Evolutionary conservation across 2,113 vertebrate species (phyloP).

Genomic region (Pteruthius melanotis): DNA sequence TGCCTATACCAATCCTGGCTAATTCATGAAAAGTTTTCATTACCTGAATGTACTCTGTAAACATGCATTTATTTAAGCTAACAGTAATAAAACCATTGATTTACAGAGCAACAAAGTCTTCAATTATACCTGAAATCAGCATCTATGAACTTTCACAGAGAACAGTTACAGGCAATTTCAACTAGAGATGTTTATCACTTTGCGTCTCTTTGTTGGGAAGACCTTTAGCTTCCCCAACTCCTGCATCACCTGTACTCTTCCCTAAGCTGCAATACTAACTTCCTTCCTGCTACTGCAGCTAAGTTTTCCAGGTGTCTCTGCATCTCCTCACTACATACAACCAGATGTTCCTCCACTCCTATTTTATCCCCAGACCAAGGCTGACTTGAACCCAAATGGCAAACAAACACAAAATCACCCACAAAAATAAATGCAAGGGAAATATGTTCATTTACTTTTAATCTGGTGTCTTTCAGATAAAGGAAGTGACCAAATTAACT

Average conservation of each 20-base stretch:
- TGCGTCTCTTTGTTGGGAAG: not conserved
- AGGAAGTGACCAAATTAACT: not conserved
- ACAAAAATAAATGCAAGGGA: not conserved
- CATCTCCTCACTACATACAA: not conserved
- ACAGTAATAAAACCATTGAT: not conserved
- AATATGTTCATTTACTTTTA: not conserved
- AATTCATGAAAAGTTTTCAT: not conserved
- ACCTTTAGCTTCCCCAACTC: not conserved
- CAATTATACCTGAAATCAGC: not conserved
- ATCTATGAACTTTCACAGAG: not conserved
- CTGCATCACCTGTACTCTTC: not conserved
- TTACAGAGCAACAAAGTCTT: not conserved
- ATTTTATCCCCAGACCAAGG: not conserved
- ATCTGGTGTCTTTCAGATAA: not conserved
- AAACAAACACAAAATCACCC: not conserved
- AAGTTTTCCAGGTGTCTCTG: not conserved
- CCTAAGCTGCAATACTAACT: not conserved
- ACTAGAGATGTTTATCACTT: not conserved
- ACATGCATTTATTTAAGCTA: not conserved
- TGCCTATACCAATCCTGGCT: not conserved
- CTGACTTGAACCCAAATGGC: not conserved
- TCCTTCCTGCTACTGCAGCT: not conserved
- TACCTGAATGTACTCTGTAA: not conserved
- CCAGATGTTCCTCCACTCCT: not conserved
- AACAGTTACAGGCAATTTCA: not conserved